phyloP scores from a whole-genome alignment of 2,113 vertebrate genomes.

The Ictalurus punctatus region DNA sequence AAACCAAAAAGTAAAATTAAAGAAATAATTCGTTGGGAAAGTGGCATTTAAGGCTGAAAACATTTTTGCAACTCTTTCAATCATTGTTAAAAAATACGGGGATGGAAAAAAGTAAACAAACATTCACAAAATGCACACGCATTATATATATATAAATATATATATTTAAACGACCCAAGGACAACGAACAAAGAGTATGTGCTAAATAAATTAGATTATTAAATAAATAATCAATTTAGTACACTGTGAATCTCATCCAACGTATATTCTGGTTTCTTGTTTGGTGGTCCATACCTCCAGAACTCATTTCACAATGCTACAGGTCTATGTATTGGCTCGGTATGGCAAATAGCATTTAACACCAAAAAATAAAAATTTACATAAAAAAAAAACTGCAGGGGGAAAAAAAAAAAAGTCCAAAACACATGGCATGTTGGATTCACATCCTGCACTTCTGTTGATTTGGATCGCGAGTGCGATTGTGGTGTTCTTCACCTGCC shows the following conservation, averaged over 20 bases:
- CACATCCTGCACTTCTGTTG: background rate
- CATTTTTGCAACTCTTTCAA: background rate
- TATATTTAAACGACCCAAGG: background rate
- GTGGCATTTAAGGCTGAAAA: background rate
- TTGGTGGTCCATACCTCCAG: background rate
- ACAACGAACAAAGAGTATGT: background rate
- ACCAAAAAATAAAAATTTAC: too few relatives aligned
- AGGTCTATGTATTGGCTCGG: background rate
- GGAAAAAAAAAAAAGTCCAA: background rate
- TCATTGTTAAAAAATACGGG: background rate
- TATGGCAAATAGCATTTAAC: too few relatives aligned
- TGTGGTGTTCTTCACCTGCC: background rate
- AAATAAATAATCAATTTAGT: background rate
- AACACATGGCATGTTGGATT: background rate
- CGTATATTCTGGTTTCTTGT: background rate
- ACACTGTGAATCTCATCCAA: background rate
- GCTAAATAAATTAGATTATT: background rate
- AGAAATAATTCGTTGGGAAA: background rate
- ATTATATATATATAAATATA: too few relatives aligned
- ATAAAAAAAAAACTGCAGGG: background rate
- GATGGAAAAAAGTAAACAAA: background rate
- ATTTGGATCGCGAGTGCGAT: background rate
- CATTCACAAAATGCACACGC: background rate
- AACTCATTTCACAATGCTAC: background rate
- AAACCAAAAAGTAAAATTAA: background rate